These are phyloP conservation scores for Apeira syringaria DNA, from an alignment of 2,888 invertebrate genomes.

Conservation along the genomic window DNA sequence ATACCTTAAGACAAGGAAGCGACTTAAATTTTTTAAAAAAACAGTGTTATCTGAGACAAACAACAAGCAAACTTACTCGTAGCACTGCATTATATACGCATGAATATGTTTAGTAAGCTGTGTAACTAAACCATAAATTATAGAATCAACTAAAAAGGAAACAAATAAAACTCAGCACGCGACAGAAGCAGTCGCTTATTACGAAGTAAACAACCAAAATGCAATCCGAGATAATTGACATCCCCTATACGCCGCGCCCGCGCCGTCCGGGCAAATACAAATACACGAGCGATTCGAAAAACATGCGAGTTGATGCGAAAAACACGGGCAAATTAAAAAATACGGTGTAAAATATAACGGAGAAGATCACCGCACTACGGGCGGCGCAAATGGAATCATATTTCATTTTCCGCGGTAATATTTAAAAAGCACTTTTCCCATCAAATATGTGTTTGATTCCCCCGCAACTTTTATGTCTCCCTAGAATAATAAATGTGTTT, in stretches of 20 bases:
- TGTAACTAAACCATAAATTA: too few relatives aligned
- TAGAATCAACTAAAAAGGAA: background rate
- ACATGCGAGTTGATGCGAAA: background rate
- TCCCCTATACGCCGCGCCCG: constrained; percentile 4
- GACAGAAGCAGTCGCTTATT: constrained; percentile 1
- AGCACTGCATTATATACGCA: too few relatives aligned
- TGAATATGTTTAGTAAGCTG: too few relatives aligned
- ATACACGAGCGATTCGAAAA: background rate
- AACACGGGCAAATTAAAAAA: constrained; percentile 7
- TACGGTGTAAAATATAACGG: constrained; percentile 9
- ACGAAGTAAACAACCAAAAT: constrained; percentile 8
- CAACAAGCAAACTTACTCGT: too few relatives aligned
- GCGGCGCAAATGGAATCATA: constrained; percentile 26
- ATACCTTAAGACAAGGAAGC: too few relatives aligned
- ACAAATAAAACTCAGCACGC: background rate
- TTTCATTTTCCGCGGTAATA: constrained; percentile 20
- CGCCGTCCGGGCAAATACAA: constrained; percentile 20
- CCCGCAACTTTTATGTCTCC: background rate
- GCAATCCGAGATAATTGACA: constrained; percentile 8
- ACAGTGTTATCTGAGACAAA: too few relatives aligned
- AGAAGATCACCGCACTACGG: constrained; percentile 15
- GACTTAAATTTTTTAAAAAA: too few relatives aligned
- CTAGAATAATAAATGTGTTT: constrained; percentile 4
- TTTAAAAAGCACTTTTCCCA: constrained; percentile 26
- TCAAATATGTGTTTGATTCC: constrained; percentile 1